Conservation (phyloP, 2,888 invertebrate genomes). For the Rotaria macrura region DNA sequence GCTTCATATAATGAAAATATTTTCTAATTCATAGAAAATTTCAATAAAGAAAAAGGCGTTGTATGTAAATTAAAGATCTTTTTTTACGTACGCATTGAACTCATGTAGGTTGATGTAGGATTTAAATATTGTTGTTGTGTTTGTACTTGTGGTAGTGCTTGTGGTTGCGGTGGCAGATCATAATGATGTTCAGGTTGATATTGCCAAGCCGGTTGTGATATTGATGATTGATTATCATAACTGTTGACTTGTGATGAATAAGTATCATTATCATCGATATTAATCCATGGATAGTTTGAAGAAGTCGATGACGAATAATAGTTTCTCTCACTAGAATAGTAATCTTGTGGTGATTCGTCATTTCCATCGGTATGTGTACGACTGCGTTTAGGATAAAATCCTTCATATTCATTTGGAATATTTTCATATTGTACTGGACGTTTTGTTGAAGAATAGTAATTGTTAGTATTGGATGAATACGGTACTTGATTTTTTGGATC, state of each 20-base stretch:
- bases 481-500: not conserved
- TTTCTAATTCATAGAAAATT: too few species aligned
- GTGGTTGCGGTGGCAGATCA: not conserved
- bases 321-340: not conserved
- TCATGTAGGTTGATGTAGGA: not conserved
- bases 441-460: too few species aligned
- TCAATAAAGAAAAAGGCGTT: too few species aligned
- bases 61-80: too few species aligned
- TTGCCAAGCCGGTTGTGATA: not conserved
- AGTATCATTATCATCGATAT: too few species aligned
- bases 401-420: not conserved
- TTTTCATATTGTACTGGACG: not conserved
- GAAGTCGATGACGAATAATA: not conserved
- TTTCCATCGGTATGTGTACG: not conserved
- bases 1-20: too few species aligned
- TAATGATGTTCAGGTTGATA: not conserved
- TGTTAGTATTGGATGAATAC: too few species aligned
- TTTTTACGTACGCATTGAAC: too few species aligned
- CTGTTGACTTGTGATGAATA: too few species aligned
- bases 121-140: not conserved
- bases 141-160: too few species aligned
- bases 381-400: slow-evolving; percentile 20
- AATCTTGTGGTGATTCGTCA: not conserved
- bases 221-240: not conserved
- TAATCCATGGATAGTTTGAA: too few species aligned